These are phyloP conservation scores for Anas platyrhynchos DNA, from an alignment of 2,113 vertebrate species.

Conservation along the genomic window DNA sequence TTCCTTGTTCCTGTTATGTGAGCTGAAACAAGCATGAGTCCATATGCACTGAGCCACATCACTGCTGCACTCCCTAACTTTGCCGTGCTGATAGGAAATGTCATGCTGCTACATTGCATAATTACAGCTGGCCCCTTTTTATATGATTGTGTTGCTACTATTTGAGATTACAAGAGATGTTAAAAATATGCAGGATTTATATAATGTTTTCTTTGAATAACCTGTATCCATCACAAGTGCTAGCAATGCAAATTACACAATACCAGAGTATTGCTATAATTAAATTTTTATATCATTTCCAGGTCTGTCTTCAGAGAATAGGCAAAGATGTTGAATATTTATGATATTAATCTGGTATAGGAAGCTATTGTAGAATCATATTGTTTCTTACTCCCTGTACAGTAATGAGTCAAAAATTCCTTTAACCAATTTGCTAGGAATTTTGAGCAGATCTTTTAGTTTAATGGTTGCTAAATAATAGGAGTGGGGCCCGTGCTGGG, in stretches of 20 bases:
- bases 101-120: conserved; percentile 12
- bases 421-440: neutral
- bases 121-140: neutral
- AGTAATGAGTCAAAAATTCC: neutral
- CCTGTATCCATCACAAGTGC: neutral
- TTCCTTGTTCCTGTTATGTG: neutral
- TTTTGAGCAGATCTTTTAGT: neutral
- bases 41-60: neutral
- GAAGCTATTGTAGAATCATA: neutral
- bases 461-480: neutral
- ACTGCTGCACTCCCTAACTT: neutral
- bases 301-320: neutral
- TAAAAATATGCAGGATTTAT: neutral
- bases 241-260: neutral
- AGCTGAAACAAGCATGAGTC: conserved; percentile 9
- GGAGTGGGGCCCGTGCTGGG: neutral
- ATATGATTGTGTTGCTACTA: neutral
- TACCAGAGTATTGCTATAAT: neutral
- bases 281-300: neutral
- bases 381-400: neutral
- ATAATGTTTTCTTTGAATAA: neutral
- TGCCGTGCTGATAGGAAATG: conserved; percentile 2
- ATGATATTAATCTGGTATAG: neutral
- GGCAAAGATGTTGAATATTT: neutral
- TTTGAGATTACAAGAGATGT: neutral